Conservation (phyloP, 2,888 invertebrate species). For the Sinohyriopsis cumingii region DNA sequence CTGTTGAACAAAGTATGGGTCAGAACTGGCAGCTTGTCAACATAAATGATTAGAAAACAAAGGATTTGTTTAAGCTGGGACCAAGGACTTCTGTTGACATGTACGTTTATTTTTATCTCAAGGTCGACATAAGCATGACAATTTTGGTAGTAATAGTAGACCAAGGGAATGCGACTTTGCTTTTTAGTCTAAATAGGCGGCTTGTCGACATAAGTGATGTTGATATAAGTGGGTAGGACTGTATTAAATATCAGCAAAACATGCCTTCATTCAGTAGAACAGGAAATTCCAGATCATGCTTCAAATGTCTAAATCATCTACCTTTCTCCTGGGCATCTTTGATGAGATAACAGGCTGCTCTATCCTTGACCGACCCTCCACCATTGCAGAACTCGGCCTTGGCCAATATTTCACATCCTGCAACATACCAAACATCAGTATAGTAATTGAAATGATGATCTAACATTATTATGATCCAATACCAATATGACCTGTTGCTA, state of each 20-base stretch:
- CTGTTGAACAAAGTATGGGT: no score
- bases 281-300: neutral
- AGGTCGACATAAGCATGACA: no score
- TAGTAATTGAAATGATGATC: neutral
- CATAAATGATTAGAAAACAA: no score
- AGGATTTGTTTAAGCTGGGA: no score
- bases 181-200: no score
- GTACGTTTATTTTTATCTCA: no score
- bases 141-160: no score
- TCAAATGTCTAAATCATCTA: slow-evolving; percentile 7
- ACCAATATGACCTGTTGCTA: neutral
- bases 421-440: slow-evolving; percentile 2
- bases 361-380: slow-evolving; percentile 71
- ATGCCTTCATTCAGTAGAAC: neutral
- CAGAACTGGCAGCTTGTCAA: no score
- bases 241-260: neutral
- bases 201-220: no score
- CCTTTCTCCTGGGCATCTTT: slow-evolving; percentile 67
- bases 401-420: slow-evolving; percentile 70
- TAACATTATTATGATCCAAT: neutral
- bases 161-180: no score
- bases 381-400: slow-evolving; percentile 72
- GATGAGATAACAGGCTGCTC: slow-evolving; percentile 70
- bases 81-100: no score
- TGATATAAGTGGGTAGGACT: no score